Evolutionary conservation across 2,797 vertebrate genomes (phyloP).

Genomic region (Crax fasciolata): DNA sequence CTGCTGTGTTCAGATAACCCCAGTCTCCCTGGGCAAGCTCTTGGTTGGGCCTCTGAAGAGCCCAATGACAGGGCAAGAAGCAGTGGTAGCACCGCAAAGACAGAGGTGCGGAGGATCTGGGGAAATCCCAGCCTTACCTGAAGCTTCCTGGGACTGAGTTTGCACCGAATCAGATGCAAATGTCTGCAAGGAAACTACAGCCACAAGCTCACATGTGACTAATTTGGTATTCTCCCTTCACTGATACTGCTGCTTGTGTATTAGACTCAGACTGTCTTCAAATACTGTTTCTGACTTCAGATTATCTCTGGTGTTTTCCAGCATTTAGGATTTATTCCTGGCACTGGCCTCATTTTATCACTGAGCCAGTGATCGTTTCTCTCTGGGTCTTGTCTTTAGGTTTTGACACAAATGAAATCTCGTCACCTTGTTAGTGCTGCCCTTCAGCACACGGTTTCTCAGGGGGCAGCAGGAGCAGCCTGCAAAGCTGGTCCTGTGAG

Average conservation of each 20-base stretch:
- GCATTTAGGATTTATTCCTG: constrained; percentile 27
- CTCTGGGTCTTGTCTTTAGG: not conserved
- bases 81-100: not conserved
- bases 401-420: not conserved
- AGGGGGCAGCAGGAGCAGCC: not conserved
- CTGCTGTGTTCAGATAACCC: not conserved
- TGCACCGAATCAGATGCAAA: not conserved
- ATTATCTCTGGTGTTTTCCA: not conserved
- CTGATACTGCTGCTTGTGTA: not conserved
- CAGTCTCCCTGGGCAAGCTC: not conserved
- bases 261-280: not conserved
- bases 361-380: not conserved
- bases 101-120: not conserved
- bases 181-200: not conserved
- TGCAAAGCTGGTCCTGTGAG: not conserved
- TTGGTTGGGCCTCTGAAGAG: not conserved
- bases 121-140: accelerated
- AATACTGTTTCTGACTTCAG: not conserved
- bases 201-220: not conserved
- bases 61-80: not conserved
- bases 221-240: not conserved
- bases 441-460: not conserved
- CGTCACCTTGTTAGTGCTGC: not conserved
- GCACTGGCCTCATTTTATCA: not conserved
- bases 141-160: not conserved